Base-by-base conservation (phyloP, 2,113 vertebrate genomes). In the Glaucomys volans region DNA sequence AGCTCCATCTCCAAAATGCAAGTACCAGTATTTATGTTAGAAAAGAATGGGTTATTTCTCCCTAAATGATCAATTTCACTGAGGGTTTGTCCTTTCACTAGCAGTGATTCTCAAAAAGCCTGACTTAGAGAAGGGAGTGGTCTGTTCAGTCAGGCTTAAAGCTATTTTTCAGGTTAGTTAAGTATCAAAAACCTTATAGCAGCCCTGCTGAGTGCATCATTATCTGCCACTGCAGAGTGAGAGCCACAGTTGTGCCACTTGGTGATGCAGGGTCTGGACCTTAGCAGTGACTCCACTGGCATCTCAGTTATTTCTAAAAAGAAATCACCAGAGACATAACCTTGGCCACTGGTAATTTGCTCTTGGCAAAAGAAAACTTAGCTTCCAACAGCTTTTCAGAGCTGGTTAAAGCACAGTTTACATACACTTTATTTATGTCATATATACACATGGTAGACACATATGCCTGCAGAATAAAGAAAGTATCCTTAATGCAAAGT, bases 101-200 rank as follows among this genome's bases (percentile, higher is more conserved):
- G 24, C 26, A 59, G 52, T 82, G 42, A 81, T 71, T 30, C 32
- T 76, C 37, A 26, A 54, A 93, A 94, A 59, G 86, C 35, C 32
- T 86, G 54, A 72, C 40, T 95, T 96, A 17, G 50, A 54, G 62
- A 72, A 95, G 77, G 90, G 72, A 88, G 94, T 95, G 79, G 54
- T 91, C 54, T 93, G 54, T 54, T 86, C 74, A 88, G 13, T 75
- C 67, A 91, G 32, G 67, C 77, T 85, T 93, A 80, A 87, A 93
- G 79, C 79, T 96, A 87, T 97, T 97, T 98, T 97, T 96, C 93
- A 95, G 94, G 89, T 97, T 96, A 93, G 91, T 91, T 98, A 97
- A 91, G 74, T 89, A 80, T 64, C 83, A 97, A 47, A 96, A 87
- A 91, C 75, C 64, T 71, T 88, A 77, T 8, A 91, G 47, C 2